These are phyloP conservation scores for Nylanderia fulva DNA, from an alignment of 1,140 invertebrate genomes.

Conservation along the genomic window DNA sequence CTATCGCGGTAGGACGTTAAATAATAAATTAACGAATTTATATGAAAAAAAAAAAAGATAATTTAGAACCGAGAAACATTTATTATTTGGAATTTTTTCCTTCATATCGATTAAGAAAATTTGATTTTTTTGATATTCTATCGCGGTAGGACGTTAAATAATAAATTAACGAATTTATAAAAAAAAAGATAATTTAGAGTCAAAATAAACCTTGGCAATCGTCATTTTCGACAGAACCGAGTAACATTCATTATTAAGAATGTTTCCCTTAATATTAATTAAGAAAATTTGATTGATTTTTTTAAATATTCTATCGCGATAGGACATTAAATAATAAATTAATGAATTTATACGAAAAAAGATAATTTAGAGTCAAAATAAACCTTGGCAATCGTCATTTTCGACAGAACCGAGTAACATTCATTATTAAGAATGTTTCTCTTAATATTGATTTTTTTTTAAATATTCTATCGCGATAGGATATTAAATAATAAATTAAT, in stretches of 20 bases:
- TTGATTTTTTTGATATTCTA: no score
- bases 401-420: not conserved
- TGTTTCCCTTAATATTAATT: not conserved
- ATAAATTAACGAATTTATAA: no score
- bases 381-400: not conserved
- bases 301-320: no score
- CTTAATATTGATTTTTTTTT: not conserved
- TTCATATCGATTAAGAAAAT: not conserved
- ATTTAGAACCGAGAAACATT: not conserved
- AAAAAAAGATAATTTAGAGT: no score
- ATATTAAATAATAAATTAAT: constrained; percentile 13
- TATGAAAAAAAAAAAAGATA: no score
- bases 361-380: no score
- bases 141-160: no score
- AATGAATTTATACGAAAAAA: no score
- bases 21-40: no score
- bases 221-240: not conserved
- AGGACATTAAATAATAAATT: no score
- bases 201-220: not conserved
- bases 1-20: no score
- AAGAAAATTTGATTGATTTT: not conserved
- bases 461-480: no score
- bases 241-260: not conserved
- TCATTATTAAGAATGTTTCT: not conserved
- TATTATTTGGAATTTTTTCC: not conserved